Evolutionary conservation across 1,140 invertebrate species (phyloP).

Genomic region (Lanistes nyassanus): DNA sequence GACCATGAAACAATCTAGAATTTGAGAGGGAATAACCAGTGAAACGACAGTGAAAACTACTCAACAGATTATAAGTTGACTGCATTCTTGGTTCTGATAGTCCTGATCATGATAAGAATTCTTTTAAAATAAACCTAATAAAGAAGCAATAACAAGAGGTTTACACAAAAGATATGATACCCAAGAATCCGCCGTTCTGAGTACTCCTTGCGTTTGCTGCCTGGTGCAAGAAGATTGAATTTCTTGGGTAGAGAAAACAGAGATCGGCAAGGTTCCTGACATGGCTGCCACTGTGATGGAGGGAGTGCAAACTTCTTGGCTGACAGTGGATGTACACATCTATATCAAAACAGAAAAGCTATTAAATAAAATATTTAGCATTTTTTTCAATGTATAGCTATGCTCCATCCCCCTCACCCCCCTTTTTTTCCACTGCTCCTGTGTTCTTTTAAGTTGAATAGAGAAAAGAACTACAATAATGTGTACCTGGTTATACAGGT

Average conservation of each 20-base stretch:
- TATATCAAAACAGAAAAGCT: not conserved
- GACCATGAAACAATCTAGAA: too few species aligned
- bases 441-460: not conserved
- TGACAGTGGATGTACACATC: not conserved
- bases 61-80: too few species aligned
- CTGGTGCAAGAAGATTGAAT: slow-evolving; percentile 19
- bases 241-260: slow-evolving; percentile 45
- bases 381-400: not conserved
- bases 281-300: not conserved
- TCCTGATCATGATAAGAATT: too few species aligned
- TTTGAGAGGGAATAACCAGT: too few species aligned
- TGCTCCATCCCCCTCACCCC: not conserved
- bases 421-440: not conserved
- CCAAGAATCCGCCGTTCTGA: slow-evolving; percentile 50
- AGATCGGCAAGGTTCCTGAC: slow-evolving; percentile 9
- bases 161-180: slow-evolving; percentile 26
- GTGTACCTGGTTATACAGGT: too few species aligned
- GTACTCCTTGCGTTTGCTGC: slow-evolving; percentile 51
- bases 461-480: slow-evolving; percentile 1
- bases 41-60: too few species aligned
- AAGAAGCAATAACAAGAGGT: not conserved
- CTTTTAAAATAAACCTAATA: too few species aligned
- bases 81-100: too few species aligned
- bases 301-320: not conserved
- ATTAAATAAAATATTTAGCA: not conserved